phyloP scores from a whole-genome alignment of 2,113 vertebrate species.

The Dolichotis patagonum region DNA sequence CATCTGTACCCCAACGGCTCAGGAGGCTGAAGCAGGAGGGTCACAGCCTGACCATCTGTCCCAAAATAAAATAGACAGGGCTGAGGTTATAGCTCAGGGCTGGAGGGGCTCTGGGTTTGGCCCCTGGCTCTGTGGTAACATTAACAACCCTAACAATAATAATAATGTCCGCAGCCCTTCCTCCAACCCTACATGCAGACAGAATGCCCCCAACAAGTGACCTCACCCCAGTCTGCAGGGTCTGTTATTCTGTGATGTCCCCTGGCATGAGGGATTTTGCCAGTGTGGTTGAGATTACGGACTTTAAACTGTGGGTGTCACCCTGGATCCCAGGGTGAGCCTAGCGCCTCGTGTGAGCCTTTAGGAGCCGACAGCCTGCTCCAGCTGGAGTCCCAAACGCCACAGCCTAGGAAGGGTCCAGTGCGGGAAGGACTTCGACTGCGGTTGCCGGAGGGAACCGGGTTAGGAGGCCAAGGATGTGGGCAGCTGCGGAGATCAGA shows the following conservation, averaged over 20 bases:
- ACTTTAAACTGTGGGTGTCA: neutral
- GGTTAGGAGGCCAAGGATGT: neutral
- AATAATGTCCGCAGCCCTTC: neutral
- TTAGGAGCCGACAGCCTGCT: neutral
- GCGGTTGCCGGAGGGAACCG: no score
- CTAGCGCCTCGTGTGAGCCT: neutral
- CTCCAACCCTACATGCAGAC: no score
- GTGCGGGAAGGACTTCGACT: accelerated
- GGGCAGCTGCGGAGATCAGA: neutral
- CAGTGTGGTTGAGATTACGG: neutral
- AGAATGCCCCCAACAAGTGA: neutral
- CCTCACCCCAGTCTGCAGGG: neutral
- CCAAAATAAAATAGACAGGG: neutral
- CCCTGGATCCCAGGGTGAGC: accelerated
- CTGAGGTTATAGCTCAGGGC: neutral
- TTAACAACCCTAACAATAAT: neutral
- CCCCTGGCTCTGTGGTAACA: neutral
- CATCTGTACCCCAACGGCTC: neutral
- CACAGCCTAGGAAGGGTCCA: neutral
- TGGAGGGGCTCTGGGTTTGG: neutral
- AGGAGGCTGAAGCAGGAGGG: neutral
- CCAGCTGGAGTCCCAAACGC: neutral
- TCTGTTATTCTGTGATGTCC: neutral
- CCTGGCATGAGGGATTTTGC: neutral
- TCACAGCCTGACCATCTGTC: neutral